Percentiles rank a stretch among this genome's conserved stretches.
Conservation (phyloP, 2,797 vertebrate genomes). For the Pseudocheirus occidentalis region DNA sequence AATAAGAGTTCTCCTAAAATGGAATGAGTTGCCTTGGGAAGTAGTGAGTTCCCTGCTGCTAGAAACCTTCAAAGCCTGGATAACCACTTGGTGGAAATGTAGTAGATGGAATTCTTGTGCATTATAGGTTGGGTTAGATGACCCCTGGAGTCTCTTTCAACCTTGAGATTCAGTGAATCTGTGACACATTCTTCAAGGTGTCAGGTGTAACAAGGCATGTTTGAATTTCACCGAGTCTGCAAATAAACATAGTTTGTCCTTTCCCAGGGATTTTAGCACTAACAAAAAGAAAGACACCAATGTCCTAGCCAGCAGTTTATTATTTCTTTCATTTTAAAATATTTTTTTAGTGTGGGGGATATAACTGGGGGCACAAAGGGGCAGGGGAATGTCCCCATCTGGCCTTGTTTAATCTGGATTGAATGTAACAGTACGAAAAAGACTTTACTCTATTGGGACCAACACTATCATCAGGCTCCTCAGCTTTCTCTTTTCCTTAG, state of each 20-base stretch:
- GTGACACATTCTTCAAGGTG: background rate
- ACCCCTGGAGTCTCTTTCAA: background rate
- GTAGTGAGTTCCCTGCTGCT: background rate
- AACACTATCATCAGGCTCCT: background rate
- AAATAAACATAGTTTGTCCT: background rate
- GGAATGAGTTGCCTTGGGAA: background rate
- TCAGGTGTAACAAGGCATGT: background rate
- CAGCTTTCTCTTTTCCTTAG: background rate
- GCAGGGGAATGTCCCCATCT: fast-evolving
- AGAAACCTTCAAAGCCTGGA: background rate
- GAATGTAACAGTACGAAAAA: background rate
- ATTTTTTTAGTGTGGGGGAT: background rate
- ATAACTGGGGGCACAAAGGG: background rate
- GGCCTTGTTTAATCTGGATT: background rate
- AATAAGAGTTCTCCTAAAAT: background rate
- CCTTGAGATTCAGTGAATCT: background rate
- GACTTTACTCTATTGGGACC: fast-evolving
- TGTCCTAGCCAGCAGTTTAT: background rate
- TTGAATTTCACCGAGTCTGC: conserved; percentile 25
- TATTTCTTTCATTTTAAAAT: background rate
- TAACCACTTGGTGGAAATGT: background rate
- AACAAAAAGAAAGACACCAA: background rate
- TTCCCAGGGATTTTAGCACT: background rate
- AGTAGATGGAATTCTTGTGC: background rate
- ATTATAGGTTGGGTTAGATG: background rate